phyloP scores from a whole-genome alignment of 1,140 invertebrate species.

The Probaryconus sp. region DNA sequence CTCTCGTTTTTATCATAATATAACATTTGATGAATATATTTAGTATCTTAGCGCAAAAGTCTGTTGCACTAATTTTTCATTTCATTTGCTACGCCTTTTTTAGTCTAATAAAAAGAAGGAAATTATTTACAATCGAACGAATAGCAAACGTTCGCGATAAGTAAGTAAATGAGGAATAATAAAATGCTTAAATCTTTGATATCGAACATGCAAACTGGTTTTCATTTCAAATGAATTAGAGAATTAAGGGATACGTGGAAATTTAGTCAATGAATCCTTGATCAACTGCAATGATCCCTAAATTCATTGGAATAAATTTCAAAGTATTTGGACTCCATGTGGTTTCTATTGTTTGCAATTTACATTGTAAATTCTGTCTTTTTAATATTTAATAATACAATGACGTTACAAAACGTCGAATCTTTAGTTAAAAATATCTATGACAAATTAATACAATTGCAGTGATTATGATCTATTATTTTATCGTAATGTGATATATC shows the following conservation, averaged over 20 bases:
- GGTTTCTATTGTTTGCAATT: conserved; percentile 18
- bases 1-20: conserved; percentile 32
- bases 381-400: conserved; percentile 17
- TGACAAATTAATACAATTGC: too few species aligned
- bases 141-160: conserved; percentile 1
- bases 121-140: conserved; percentile 7
- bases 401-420: not conserved
- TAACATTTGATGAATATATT: conserved; percentile 20
- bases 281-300: conserved; percentile 31
- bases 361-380: conserved; percentile 30
- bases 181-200: conserved; percentile 4
- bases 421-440: not conserved
- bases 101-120: conserved; percentile 6
- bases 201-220: conserved; percentile 20
- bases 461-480: too few species aligned
- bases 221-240: conserved; percentile 9
- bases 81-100: conserved; percentile 33
- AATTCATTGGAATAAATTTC: conserved; percentile 41
- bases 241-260: conserved; percentile 21
- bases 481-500: too few species aligned
- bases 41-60: too few species aligned
- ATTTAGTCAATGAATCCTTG: conserved; percentile 27
- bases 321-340: conserved; percentile 13
- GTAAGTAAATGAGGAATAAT: conserved; percentile 1
- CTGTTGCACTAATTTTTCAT: conserved; percentile 25